Evolutionary conservation across 2,797 vertebrate genomes (phyloP).

Genomic region (Brachyrhaphis roseni): DNA sequence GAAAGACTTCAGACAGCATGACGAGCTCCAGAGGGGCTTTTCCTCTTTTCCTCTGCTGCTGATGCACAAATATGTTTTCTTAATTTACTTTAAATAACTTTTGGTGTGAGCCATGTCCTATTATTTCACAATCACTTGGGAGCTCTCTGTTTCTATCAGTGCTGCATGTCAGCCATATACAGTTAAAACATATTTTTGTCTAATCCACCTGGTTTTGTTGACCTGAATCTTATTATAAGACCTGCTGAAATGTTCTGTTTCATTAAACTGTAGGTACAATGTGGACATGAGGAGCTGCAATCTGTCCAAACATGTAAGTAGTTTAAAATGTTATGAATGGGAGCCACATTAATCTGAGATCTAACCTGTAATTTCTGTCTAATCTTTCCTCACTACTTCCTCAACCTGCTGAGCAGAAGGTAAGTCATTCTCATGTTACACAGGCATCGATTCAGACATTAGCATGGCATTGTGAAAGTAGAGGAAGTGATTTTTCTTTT

Average conservation of each 20-base stretch:
- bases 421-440: slow-evolving; percentile 14
- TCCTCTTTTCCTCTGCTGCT: background rate
- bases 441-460: background rate
- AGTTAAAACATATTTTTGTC: background rate
- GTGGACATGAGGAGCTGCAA: slow-evolving; percentile 90
- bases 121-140: background rate
- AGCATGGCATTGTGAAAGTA: background rate
- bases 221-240: background rate
- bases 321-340: background rate
- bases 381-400: slow-evolving; percentile 47
- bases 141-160: background rate
- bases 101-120: background rate
- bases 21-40: slow-evolving; percentile 8
- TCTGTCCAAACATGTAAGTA: slow-evolving; percentile 89
- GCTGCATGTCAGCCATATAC: background rate
- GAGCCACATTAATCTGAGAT: background rate
- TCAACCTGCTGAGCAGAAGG: slow-evolving; percentile 72
- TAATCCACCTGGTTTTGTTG: background rate
- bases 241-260: background rate
- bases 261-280: slow-evolving; percentile 83
- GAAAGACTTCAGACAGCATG: slow-evolving; percentile 3
- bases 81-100: background rate
- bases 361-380: slow-evolving; percentile 37
- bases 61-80: background rate
- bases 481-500: background rate